Percentiles rank a stretch among this genome's conserved stretches.
phyloP scores from a whole-genome alignment of 2,888 invertebrate genomes.

The Autographa gamma region DNA sequence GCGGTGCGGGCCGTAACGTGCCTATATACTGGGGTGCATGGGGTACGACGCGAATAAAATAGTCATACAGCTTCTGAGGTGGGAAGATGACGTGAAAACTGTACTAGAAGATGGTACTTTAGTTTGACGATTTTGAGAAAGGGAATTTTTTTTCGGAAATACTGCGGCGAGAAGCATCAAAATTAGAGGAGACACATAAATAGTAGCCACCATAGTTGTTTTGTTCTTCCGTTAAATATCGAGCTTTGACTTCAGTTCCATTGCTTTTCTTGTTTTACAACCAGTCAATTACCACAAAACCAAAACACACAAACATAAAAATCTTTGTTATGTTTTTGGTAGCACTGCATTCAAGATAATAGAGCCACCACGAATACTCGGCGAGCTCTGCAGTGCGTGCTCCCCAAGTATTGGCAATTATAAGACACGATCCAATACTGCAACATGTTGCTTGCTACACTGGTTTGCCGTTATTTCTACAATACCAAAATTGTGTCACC shows the following conservation, averaged over 20 bases:
- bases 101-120: background rate
- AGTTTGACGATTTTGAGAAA: background rate
- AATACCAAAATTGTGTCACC: background rate
- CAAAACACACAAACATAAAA: background rate
- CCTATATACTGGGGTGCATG: slow-evolving; percentile 58
- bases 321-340: background rate
- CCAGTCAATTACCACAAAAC: background rate
- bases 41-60: background rate
- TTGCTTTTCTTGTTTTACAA: background rate
- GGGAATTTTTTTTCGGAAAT: no score
- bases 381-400: background rate
- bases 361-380: background rate
- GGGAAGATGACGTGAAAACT: background rate
- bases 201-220: no score
- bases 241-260: no score
- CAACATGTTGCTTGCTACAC: background rate
- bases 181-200: no score
- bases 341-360: background rate
- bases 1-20: slow-evolving; percentile 63
- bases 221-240: no score
- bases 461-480: background rate
- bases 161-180: no score
- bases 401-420: slow-evolving; percentile 1
- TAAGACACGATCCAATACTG: background rate
- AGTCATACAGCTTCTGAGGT: background rate